Evolutionary conservation across 2,113 vertebrate genomes (phyloP), one percentile per base, ranked within the genome.

Genomic region (Chunga burmeisteri): DNA sequence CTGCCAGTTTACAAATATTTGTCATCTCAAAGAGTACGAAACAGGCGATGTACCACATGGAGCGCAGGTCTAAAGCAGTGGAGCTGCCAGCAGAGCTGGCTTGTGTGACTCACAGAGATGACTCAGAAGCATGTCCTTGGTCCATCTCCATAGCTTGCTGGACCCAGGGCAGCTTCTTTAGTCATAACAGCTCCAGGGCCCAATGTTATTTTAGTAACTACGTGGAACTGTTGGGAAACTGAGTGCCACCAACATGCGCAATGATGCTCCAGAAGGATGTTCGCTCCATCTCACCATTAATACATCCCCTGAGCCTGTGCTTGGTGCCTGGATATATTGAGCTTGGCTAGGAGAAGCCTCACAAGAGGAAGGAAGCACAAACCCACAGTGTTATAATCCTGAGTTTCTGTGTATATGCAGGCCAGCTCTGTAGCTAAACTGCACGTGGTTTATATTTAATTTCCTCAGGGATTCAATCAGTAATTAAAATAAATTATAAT

Each of bases 401-500:
- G 38, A 59, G 12, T 61, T 81, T 92, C 74, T 63, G 9, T 34
- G n/a, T 74, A 68, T 75, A 89, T 80, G 10, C 70, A 95, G 53
- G 44, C 21, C 79, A 95, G 46, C 22, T 81, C 56, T 81, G 30
- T 65, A 91, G 77, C 59, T 84, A 81, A 61, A 52, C 29, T 47
- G 11, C 71, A 81, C 0, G 0, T 78, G 23, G 40, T 47, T 93
- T 75, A 61, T 42, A 61, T 71, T 88, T 95, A 82, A 94, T 96
- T 97, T 94, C 88, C 46, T 40, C 22, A 59, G 65, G 68, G 94
- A 91, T 89, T 94, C 72, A 85, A 81, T 34, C 44, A 68, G 81
- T 86, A 94, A 94, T 97, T 96, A 97, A 92, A 96, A 96, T 83
- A 93, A 96, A 94, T 88, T 90, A 86, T 90, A 93, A 90, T 83